Base-by-base conservation (phyloP, 2,797 vertebrate genomes). In the Trichosurus vulpecula region DNA sequence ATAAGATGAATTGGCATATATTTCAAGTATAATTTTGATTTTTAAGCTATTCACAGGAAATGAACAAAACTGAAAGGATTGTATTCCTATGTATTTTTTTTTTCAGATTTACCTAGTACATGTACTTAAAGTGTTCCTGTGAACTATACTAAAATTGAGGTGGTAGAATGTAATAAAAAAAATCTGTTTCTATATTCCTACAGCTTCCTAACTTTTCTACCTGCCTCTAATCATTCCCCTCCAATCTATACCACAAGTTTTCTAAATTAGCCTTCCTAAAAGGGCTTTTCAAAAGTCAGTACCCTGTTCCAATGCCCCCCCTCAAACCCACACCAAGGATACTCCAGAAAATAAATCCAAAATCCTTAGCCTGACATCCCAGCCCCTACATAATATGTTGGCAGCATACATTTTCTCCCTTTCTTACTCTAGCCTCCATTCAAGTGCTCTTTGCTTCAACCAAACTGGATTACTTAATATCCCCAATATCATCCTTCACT, bases 1-100 rank as follows among this genome's bases (percentile, higher is more conserved):
- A 3, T 29, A 91, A 92, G 29, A 81, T 0, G 25, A 66, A 47
- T 11, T 47, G 29, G 87, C 9, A 52, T 31, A 90, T 30, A 52
- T 54, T 0, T 52, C 16, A 92, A 91, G 0, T 30, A 54, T 16
- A 91, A 61, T 54, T 92, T 90, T 87, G 35, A 8, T 54, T 91
- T 54, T 95, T 91, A 94, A 87, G 56, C 66, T 51, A 19, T 19
- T 96, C 91, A 56, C 54, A 94, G 54, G 19, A 58, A 4, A 54
- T 27, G 52, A 25, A n/a, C 10, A 29, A 55, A 91, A 14, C 52
- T 52, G 90, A 55, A 3, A 92, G 57, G 47, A 91, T 92, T 94
- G 92, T 93, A 90, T 16, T 12, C 92, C 47, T 1, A 4, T 54
- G 1, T 51, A 51, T 51, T 52, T 92, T 92, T 51, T n/a, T n/a